These are phyloP conservation scores for Aotus griseimembra DNA, from an alignment of 2,797 vertebrate genomes.

Conservation along the genomic window DNA sequence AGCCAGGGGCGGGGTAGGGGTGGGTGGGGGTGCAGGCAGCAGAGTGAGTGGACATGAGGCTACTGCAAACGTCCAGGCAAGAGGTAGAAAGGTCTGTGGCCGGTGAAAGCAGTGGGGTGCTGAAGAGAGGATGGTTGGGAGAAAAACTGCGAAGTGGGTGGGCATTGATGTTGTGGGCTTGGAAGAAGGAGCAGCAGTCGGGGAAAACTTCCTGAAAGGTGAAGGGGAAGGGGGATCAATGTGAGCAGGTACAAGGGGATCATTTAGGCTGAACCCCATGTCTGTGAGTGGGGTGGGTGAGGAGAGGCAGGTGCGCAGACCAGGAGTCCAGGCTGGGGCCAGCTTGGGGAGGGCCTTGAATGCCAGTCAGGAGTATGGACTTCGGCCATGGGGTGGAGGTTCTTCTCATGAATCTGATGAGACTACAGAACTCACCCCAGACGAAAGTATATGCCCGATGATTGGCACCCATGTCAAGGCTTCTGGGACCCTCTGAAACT, in stretches of 20 bases:
- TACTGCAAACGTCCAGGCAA: neutral
- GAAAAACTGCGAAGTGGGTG: neutral
- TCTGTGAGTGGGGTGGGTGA: neutral
- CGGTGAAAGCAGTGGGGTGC: accelerated
- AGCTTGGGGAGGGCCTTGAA: neutral
- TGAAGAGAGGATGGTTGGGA: accelerated
- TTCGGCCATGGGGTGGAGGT: accelerated
- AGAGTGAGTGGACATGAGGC: neutral
- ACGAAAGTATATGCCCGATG: neutral
- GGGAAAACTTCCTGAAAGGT: neutral
- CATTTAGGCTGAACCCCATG: neutral
- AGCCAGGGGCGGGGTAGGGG: too few species aligned
- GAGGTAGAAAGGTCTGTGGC: neutral
- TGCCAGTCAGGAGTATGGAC: neutral
- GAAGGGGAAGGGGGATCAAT: neutral
- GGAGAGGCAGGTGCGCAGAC: neutral
- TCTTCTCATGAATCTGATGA: neutral
- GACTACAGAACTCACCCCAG: neutral
- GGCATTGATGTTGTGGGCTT: accelerated
- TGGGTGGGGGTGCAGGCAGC: neutral
- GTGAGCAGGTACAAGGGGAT: accelerated
- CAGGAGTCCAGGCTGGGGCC: neutral
- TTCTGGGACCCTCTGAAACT: neutral
- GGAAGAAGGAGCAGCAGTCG: neutral
- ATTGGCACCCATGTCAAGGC: neutral